Evolutionary conservation across 2,888 invertebrate species (phyloP).

Genomic region (Tetrapedia diversipes): DNA sequence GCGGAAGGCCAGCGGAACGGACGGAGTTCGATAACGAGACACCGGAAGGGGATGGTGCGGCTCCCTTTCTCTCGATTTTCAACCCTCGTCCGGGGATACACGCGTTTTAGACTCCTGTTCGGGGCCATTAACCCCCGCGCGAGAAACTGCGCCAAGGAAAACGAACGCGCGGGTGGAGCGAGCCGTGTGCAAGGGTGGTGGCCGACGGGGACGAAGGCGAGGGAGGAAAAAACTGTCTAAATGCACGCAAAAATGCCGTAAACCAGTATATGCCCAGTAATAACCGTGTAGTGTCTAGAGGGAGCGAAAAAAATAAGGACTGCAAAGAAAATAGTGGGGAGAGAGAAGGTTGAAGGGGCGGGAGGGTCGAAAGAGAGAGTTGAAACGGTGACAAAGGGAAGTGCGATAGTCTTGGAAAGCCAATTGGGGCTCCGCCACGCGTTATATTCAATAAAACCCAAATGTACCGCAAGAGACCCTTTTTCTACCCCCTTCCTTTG

Average conservation of each 20-base stretch:
- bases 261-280: conserved; percentile 73
- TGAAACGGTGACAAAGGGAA: conserved; percentile 50
- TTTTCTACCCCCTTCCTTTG: conserved; percentile 53
- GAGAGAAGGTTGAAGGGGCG: not conserved
- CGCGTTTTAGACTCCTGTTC: conserved; percentile 46
- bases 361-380: conserved; percentile 17
- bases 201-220: not conserved
- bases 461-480: conserved; percentile 77
- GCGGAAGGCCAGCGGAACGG: conserved; percentile 41
- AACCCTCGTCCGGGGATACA: conserved; percentile 32
- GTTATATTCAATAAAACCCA: conserved; percentile 79
- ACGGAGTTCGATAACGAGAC: conserved; percentile 59
- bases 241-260: conserved; percentile 74
- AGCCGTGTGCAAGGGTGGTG: not conserved
- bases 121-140: conserved; percentile 49
- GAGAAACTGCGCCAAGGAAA: conserved; percentile 17
- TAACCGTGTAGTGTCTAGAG: conserved; percentile 69
- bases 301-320: not conserved
- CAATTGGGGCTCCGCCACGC: conserved; percentile 63
- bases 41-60: not conserved
- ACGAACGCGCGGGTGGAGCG: not conserved
- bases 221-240: conserved; percentile 61
- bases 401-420: conserved; percentile 66
- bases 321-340: not conserved
- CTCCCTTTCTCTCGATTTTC: conserved; percentile 35